Base-by-base conservation (phyloP, 2,113 vertebrate genomes). In the Hippocampus comes region DNA sequence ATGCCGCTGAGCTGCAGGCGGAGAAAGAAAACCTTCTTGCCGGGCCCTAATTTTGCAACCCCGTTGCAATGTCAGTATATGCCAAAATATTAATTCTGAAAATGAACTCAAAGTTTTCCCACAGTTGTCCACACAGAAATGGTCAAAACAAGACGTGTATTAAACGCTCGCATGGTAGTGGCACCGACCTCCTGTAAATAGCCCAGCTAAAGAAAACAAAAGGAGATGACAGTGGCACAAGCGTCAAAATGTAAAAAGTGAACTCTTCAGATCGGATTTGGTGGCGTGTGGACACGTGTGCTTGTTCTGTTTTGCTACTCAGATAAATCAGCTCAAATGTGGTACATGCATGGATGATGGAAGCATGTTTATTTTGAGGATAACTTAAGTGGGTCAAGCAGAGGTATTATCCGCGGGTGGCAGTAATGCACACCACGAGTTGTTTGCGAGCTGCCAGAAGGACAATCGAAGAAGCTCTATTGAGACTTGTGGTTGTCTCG, bases 401-500 rank as follows among this genome's bases (percentile, higher is more conserved):
- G 57, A 17, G 27, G 57, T 17, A 30, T 30, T 61, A 61, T 61
- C 59, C 27, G 20, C 25, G 41, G 41, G 63, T 43, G 63, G 63
- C 63, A 65, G 63, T 65, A 65, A 15, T 46, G 38, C 41, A 23
- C 38, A 65, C 63, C 61, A 63, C 18, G 41, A 21, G 38, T 64
- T 64, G 63, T 64, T 64, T n/a, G 63, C 38, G 9, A n/a, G 63
- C 63, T 64, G 34, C 9, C 59, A 12, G 18, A 42, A 6, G 9
- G 63, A 42, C 27, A n/a, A 42, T 64, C 63, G 63, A 64, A 42
- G 63, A 64, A 53, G 56, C 14, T n/a, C 20, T 51, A 7, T 42
- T 17, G 27, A 14, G 43, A n/a, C 57, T 12, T 5, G 20, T 42
- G 65, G 88, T 89, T 78, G 81, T 61, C 87, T 21, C 70, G 76